Evolutionary conservation across 2,797 vertebrate genomes (phyloP).

Genomic region (Pseudomugil tenellus): DNA sequence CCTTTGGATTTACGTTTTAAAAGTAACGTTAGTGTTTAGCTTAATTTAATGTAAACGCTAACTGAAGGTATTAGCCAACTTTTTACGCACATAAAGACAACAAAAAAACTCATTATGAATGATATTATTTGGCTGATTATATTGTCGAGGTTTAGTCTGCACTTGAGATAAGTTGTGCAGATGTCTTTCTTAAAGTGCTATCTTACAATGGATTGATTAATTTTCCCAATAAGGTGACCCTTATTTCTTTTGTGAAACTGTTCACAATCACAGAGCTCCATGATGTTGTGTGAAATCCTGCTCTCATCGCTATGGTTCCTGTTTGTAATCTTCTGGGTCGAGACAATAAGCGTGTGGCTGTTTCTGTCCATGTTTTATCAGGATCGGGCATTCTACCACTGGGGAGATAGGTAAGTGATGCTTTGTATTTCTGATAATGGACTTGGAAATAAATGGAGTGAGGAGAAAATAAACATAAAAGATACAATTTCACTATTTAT

Average conservation of each 20-base stretch:
- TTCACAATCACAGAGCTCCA: conserved; percentile 56
- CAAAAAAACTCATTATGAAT: not conserved
- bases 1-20: not conserved
- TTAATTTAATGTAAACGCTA: not conserved
- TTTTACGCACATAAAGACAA: not conserved
- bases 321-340: conserved; percentile 88
- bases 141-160: not conserved
- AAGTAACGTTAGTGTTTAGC: too few species aligned
- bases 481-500: conserved; percentile 2
- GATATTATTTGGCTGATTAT: not conserved
- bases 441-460: not conserved
- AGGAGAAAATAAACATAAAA: not conserved
- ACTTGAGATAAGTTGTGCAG: not conserved
- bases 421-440: not conserved
- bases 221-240: not conserved
- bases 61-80: not conserved
- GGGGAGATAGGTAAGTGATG: conserved; percentile 79
- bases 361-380: conserved; percentile 86
- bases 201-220: not conserved
- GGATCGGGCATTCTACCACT: conserved; percentile 80
- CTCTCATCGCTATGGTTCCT: conserved; percentile 86
- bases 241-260: conserved; percentile 1
- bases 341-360: conserved; percentile 86
- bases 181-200: not conserved
- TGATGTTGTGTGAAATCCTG: conserved; percentile 86